Base-by-base conservation (phyloP, 2,113 vertebrate genomes). In the Chrysochloris asiatica region DNA sequence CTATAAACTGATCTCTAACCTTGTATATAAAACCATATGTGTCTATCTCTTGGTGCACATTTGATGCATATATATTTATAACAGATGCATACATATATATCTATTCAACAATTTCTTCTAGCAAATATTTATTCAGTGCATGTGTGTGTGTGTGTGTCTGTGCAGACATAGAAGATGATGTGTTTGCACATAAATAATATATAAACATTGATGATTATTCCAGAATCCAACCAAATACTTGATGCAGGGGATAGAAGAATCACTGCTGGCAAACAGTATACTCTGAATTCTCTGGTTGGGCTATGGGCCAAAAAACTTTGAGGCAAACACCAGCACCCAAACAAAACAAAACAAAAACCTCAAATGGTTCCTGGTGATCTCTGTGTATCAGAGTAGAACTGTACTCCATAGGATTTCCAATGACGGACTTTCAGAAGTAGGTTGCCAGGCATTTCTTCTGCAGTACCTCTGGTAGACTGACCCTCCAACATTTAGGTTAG, bases 1-100 rank as follows among this genome's bases (percentile, higher is more conserved):
- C 59, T 3, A 89, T 76, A 95, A 96, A 88, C 94, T 10, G 65
- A 89, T 89, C 88, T 69, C 92, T 56, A 45, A n/a, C 88, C 85
- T 94, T 93, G 93, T 94, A 9, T 95, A 91, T 36, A 89, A 95
- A 95, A 94, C 95, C 94, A 94, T 79, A 89, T 95, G 94, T 76
- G 86, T 65, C 87, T 92, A 73, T 86, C 73, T 89, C 61, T 28
- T 26, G 16, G 5, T 50, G 56, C 38, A 47, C 41, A 84, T 4
- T 16, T 80, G 76, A 33, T n/a, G 38, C 86, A 36, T 61, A 38
- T 22, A 48, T 69, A 80, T 91, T 85, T 65, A 6, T 63, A 90
- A 72, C 94, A 95, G 93, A 95, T 85, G 92, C 30, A 6, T 4
- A 3, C 30, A 28, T 1, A 45, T 38, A 2, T 45, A 43, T 26